Evolutionary conservation across 1,140 invertebrate species (phyloP).

Genomic region (Aphaenogaster ashmeadi): DNA sequence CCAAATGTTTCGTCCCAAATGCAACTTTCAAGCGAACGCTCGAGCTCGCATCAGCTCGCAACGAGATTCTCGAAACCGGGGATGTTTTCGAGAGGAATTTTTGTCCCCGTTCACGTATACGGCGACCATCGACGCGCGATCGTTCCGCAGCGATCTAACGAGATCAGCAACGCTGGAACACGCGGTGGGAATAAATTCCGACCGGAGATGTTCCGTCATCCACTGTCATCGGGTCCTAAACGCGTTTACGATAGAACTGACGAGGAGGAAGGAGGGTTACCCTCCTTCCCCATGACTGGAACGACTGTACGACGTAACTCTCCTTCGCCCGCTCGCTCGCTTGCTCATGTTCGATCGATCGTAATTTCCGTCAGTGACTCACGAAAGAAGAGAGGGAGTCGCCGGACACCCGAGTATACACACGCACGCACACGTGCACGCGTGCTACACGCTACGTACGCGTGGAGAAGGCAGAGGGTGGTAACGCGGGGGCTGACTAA

Average conservation of each 20-base stretch:
- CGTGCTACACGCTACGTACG: conserved; percentile 14
- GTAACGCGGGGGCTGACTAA: conserved; percentile 81
- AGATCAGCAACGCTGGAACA: conserved; percentile 59
- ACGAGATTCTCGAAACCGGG: conserved; percentile 11
- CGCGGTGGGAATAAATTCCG: conserved; percentile 73
- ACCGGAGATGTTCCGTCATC: conserved; percentile 72
- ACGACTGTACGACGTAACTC: conserved; percentile 50
- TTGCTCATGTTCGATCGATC: conserved; percentile 80
- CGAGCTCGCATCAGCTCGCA: conserved; percentile 21
- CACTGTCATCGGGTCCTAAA: conserved; percentile 72
- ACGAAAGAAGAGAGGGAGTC: conserved; percentile 75
- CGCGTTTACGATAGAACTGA: conserved; percentile 73
- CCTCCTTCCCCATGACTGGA: not conserved
- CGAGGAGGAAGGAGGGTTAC: conserved; percentile 55
- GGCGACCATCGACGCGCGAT: conserved; percentile 39
- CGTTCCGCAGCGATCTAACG: conserved; percentile 56
- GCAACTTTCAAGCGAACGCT: conserved; percentile 21
- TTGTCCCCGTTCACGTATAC: conserved; percentile 63
- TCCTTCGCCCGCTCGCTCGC: conserved; percentile 64
- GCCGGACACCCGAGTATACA: conserved; percentile 8
- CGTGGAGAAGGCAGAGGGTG: conserved; percentile 70
- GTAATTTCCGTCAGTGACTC: conserved; percentile 85
- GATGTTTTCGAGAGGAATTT: conserved; percentile 57
- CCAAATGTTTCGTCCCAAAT: conserved; percentile 25
- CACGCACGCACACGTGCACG: not conserved